phyloP scores from a whole-genome alignment of 2,888 invertebrate genomes.

The Dolichopus griseipennis region DNA sequence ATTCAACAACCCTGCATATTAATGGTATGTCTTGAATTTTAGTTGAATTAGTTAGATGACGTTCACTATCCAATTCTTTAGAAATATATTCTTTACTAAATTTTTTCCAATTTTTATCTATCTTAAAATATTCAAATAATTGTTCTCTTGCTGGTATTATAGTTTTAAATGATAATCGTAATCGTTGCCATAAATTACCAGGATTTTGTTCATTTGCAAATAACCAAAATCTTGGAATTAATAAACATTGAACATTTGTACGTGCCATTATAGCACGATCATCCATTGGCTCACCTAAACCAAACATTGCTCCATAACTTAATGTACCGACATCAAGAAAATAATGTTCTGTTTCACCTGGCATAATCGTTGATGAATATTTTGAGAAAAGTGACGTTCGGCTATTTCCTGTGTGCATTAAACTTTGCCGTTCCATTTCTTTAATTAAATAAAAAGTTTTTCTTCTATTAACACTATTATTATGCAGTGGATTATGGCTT shows the following conservation, averaged over 20 bases:
- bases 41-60: slow-evolving; percentile 26
- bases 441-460: background rate
- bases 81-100: slow-evolving; percentile 32
- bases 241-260: slow-evolving; percentile 55
- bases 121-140: slow-evolving; percentile 33
- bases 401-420: background rate
- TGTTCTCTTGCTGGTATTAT: slow-evolving; percentile 35
- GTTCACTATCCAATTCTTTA: slow-evolving; percentile 21
- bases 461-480: background rate
- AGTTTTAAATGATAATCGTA: slow-evolving; percentile 33
- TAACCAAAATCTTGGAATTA: slow-evolving; percentile 62
- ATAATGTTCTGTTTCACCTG: slow-evolving; percentile 27
- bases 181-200: slow-evolving; percentile 39
- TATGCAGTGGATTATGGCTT: no score
- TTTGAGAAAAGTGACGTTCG: background rate
- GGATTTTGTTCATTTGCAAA: slow-evolving; percentile 46
- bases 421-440: background rate
- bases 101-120: slow-evolving; percentile 34
- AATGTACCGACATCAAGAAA: slow-evolving; percentile 40
- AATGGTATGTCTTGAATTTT: slow-evolving; percentile 36
- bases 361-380: background rate
- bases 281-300: slow-evolving; percentile 59
- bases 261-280: slow-evolving; percentile 59
- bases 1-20: slow-evolving; percentile 37
- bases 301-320: slow-evolving; percentile 47